Conservation (phyloP, 2,113 vertebrate genomes). For the Burhinus bistriatus region DNA sequence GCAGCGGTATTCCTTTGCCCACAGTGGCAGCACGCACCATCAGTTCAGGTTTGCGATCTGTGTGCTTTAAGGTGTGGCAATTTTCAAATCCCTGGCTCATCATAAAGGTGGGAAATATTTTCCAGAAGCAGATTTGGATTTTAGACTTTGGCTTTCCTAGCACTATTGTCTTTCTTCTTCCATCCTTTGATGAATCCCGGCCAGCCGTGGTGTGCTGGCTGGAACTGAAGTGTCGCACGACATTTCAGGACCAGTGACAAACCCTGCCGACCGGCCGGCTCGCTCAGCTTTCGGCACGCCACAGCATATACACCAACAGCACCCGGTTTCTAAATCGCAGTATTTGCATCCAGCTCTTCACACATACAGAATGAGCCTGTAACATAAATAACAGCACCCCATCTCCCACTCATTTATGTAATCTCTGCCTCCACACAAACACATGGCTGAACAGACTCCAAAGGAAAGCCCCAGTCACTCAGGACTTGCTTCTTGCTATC, state of each 20-base stretch:
- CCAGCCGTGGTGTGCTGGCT: neutral
- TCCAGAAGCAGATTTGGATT: neutral
- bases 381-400: neutral
- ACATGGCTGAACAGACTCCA: neutral
- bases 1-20: accelerated
- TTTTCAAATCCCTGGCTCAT: neutral
- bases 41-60: neutral
- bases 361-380: neutral
- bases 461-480: neutral
- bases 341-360: neutral
- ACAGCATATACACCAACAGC: neutral
- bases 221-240: accelerated
- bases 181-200: neutral
- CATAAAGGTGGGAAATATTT: neutral
- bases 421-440: neutral
- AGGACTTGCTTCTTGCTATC: neutral
- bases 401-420: neutral
- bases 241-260: neutral
- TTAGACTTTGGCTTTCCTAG: neutral
- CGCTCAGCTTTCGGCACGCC: accelerated
- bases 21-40: accelerated
- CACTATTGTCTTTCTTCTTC: neutral
- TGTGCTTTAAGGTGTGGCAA: accelerated
- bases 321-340: neutral
- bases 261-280: neutral